Evolutionary conservation across 2,888 invertebrate species (phyloP).

Genomic region (Drosophila setosimentum): DNA sequence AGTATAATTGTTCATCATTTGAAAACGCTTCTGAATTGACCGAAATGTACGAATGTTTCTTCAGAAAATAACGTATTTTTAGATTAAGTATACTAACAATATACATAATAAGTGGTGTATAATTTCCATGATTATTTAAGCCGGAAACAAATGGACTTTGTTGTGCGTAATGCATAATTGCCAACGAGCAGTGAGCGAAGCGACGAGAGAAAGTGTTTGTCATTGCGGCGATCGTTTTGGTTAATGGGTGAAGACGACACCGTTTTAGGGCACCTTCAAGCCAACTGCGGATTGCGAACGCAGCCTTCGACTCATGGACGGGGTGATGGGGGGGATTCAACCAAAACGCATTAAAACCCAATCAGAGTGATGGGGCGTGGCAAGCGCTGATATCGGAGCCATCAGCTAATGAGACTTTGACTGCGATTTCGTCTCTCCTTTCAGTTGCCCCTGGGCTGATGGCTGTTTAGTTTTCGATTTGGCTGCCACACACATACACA

Average conservation of each 20-base stretch:
- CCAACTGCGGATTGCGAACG: constrained; percentile 11
- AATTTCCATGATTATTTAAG: constrained; percentile 12
- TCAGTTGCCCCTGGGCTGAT: constrained; percentile 27
- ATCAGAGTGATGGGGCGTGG: constrained; percentile 59
- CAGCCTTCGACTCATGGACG: constrained; percentile 38
- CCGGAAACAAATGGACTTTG: constrained; percentile 29
- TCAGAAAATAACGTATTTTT: neutral
- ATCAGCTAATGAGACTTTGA: constrained; percentile 78
- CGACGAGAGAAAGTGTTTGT: constrained; percentile 70
- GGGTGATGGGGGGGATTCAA: constrained; percentile 6
- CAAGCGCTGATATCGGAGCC: constrained; percentile 47
- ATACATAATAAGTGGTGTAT: neutral
- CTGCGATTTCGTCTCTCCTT: constrained; percentile 48
- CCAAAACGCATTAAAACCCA: constrained; percentile 74
- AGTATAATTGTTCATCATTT: neutral
- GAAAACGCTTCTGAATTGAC: neutral
- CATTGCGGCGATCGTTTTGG: constrained; percentile 65
- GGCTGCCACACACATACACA: constrained; percentile 43
- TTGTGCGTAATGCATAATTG: constrained; percentile 55
- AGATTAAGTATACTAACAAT: neutral
- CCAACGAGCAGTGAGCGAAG: constrained; percentile 35
- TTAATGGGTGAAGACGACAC: constrained; percentile 67
- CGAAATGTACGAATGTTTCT: neutral
- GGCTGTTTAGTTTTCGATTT: constrained; percentile 75
- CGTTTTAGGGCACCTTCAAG: constrained; percentile 18